Base-by-base conservation (phyloP, 2,888 invertebrate genomes). In the Tiphia femorata region DNA sequence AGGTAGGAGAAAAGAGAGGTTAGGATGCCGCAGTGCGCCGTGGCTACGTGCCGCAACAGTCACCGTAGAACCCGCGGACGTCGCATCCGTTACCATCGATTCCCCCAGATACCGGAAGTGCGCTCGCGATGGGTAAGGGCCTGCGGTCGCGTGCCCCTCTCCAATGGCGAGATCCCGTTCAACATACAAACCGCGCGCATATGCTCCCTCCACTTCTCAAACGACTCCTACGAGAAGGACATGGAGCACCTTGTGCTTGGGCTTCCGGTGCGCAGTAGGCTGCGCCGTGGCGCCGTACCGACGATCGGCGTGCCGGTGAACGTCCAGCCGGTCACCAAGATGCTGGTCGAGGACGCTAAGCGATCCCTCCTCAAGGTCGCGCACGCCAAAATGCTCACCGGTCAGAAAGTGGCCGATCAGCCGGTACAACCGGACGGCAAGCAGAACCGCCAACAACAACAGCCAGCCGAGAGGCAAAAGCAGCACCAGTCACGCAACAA, bases 1-100 rank as follows among this genome's bases (percentile, higher is more conserved):
- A 42, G n/a, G 16, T 42, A 42, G 3, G 14, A 41, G 37, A 40
- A 56, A 44, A 33, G 27, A 61, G 61, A 62, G 52, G 61, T 49
- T 59, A 78, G 77, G 70, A 87, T 87, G 87, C 87, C 87, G 76
- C 87, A 88, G 84, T 87, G 87, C 80, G 87, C 87, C 59, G 86
- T 88, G 49, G 83, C 85, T 66, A 86, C 85, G 69, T 87, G 87
- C 79, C 85, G 85, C 70, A 87, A 87, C 73, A 86, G 87, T 74
- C 87, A 87, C 76, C 84, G 87, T 52, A 86, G 86, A 68, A 87
- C 87, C 44, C 85, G 86, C 63, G 86, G 86, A 48, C 84, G 86
- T 55, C 83, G 86, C 54, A 86, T 88, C 60, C 85, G 87, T 51
- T 88, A 88, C 80, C 87, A 87, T 78, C 86, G 87, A 63, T 87